phyloP scores from a whole-genome alignment of 1,140 invertebrate species.

The Drosophila sturtevanti region DNA sequence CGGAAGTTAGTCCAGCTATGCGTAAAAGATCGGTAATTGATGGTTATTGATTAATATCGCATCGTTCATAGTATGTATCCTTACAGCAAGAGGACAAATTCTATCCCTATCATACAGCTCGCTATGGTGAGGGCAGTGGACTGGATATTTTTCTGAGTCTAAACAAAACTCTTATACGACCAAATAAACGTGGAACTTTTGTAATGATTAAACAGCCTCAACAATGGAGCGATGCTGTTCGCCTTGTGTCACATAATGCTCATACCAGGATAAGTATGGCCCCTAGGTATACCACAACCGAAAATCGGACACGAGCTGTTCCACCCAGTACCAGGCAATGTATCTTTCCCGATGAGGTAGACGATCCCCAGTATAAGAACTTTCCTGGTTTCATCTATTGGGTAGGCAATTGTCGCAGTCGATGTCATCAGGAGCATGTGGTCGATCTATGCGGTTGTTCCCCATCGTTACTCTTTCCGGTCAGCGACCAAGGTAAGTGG shows the following conservation, averaged over 20 bases:
- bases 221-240: slow-evolving; percentile 58
- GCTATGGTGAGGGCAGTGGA: slow-evolving; percentile 52
- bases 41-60: neutral
- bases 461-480: slow-evolving; percentile 63
- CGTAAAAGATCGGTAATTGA: slow-evolving; percentile 32
- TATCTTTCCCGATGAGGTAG: slow-evolving; percentile 61
- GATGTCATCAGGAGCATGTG: slow-evolving; percentile 72
- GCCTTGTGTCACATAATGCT: slow-evolving; percentile 39
- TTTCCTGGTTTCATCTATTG: slow-evolving; percentile 65
- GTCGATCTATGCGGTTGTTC: slow-evolving; percentile 61
- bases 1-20: slow-evolving; percentile 37
- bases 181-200: slow-evolving; percentile 39
- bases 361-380: slow-evolving; percentile 58
- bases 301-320: slow-evolving; percentile 38
- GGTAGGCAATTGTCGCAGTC: slow-evolving; percentile 65
- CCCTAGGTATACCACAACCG: slow-evolving; percentile 47
- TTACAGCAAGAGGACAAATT: slow-evolving; percentile 51
- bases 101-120: slow-evolving; percentile 59
- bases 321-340: slow-evolving; percentile 41
- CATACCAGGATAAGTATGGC: slow-evolving; percentile 52
- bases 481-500: slow-evolving; percentile 39
- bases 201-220: slow-evolving; percentile 70
- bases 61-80: neutral
- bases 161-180: slow-evolving; percentile 30
- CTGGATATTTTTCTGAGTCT: slow-evolving; percentile 48